Base-by-base conservation (phyloP, 2,888 invertebrate genomes). In the Imbricaverruca yamaguchii region DNA sequence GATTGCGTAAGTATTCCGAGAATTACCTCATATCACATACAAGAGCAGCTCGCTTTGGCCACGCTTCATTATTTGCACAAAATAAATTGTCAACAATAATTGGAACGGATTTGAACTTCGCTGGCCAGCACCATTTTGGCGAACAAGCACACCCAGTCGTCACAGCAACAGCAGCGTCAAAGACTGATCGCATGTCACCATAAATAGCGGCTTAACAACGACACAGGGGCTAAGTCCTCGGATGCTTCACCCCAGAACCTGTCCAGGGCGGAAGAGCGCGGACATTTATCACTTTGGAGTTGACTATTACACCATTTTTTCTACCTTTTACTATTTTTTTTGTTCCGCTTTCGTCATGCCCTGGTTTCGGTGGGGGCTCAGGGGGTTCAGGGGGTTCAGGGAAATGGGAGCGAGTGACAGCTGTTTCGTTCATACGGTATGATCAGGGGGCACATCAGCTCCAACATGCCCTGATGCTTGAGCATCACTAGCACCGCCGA, bases 21-120 rank as follows among this genome's bases (percentile, higher is more conserved):
- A 39, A 21, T 39, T 69, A 39, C 23, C 39, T 23, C 39, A 12
- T 69, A 69, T 69, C 69, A 69, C 69, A 69, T 67, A 25, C 13
- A 7, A 69, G 39, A 39, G 69, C 39, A 69, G 69, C 69, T 69
- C 69, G 39, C 69, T 69, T 69, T 69, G 69, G 69, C 69, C 15
- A 25, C 23, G 67, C 69, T 69, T 69, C 69, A 69, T 69, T 69
- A 69, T 69, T 69, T 25, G 69, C 69, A 69, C 69, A 69, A 69
- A 69, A 69, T 69, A 69, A 69, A 69, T 69, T 69, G 69, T 69
- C 69, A 69, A 69, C 69, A 69, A 69, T 69, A 69, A 69, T 69
- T 15, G 69, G 39, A 69, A 69, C 69, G 39, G 69, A 69, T 69
- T 69, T 69, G 39, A 69, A 69, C 69, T 25, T 69, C 39, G 69